These are phyloP conservation scores for Erpornis zantholeuca DNA, from an alignment of 2,113 vertebrate genomes.

Conservation along the genomic window DNA sequence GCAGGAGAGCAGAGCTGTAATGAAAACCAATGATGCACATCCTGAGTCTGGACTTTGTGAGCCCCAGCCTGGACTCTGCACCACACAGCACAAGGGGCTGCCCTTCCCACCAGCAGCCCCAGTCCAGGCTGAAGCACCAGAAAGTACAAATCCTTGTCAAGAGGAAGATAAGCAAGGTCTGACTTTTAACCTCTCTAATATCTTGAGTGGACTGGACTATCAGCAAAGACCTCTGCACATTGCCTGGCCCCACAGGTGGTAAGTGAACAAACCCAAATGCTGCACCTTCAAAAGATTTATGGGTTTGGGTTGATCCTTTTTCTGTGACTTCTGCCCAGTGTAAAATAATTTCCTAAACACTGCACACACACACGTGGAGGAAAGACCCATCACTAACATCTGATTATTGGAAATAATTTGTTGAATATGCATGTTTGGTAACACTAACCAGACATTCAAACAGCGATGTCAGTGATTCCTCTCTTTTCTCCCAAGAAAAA, in stretches of 20 bases:
- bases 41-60: slow-evolving; percentile 4
- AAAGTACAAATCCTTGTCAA: slow-evolving; percentile 42
- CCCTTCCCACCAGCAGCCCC: not conserved
- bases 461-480: not conserved
- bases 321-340: not conserved
- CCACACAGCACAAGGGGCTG: slow-evolving; percentile 22
- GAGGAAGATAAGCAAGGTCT: slow-evolving; percentile 39
- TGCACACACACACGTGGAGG: not conserved
- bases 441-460: not conserved
- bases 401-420: slow-evolving; percentile 20
- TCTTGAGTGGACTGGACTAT: slow-evolving; percentile 29
- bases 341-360: not conserved
- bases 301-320: not conserved
- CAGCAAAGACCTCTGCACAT: slow-evolving; percentile 76
- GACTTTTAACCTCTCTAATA: slow-evolving; percentile 36
- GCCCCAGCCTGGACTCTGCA: slow-evolving; percentile 8
- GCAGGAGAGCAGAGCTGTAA: slow-evolving; percentile 17
- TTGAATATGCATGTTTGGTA: not conserved
- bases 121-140: not conserved
- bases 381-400: not conserved
- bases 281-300: not conserved
- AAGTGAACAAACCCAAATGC: slow-evolving; percentile 58
- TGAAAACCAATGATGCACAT: not conserved
- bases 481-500: not conserved
- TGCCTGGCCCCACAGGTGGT: slow-evolving; percentile 90